Base-by-base conservation (phyloP, 2,888 invertebrate genomes). In the Tolmerus cingulatus region DNA sequence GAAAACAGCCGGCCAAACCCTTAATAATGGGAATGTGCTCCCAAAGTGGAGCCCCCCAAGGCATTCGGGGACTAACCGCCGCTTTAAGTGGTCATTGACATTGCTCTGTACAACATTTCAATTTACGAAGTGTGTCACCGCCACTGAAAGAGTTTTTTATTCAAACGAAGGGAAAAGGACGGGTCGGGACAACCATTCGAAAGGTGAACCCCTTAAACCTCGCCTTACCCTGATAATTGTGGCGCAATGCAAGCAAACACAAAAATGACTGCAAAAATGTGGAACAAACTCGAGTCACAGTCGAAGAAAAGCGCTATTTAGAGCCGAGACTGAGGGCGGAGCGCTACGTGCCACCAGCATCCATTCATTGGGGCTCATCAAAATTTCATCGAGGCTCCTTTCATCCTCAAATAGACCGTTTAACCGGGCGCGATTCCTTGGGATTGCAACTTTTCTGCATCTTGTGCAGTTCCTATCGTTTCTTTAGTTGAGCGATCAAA, bases 31-130 rank as follows among this genome's bases (percentile, higher is more conserved):
- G 4, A 23, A 66, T 66, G 8, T 55, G n/a, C 55, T n/a, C 55
- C 19, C 16, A 27, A 23, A 66, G 66, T 23, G 19, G 27, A 23
- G 9, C 66, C 66, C 66, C 57, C 27, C 12, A 23, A 1, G 12
- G 66, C 27, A 66, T 66, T 66, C 23, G 66, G 66, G 66, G 4
- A 19, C 27, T 23, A 74, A 74, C 74, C 66, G 27, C 55, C n/a
- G 40, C 85, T 85, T 85, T 85, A 85, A 85, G 74, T 85, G 85
- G 85, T 74, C 85, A 74, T 74, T 85, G 85, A 85, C 85, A 74
- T 74, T 74, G 12, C 74, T 14, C 74, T 19, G 66, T 74, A 74
- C 85, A 40, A 74, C 27, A 74, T 74, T 84, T 84, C 40, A 84
- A 84, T 84, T 74, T 23, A 74, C 51, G 74, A 40, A 66, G 74